Conservation (phyloP, 2,797 vertebrate genomes). For the Cryptoblepharus egeriae region DNA sequence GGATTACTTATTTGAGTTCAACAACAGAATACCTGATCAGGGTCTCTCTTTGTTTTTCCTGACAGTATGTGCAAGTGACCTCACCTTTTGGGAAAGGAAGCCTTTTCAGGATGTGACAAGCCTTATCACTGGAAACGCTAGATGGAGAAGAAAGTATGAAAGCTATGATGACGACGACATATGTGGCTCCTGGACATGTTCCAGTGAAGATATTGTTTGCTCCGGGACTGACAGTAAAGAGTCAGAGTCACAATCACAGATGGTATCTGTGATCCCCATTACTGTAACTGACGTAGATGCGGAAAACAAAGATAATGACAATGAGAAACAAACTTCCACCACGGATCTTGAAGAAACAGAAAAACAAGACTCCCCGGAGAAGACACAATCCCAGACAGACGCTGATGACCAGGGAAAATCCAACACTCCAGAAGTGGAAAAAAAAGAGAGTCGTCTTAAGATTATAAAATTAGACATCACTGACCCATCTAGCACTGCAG, state of each 20-base stretch:
- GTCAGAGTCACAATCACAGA: too few species aligned
- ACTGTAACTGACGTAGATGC: neutral
- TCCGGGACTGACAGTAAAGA: rapidly evolving
- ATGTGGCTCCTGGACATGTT: neutral
- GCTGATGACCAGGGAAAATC: neutral
- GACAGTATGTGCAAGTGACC: neutral
- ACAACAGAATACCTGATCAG: neutral
- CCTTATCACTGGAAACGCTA: constrained; percentile 2
- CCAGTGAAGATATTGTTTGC: neutral
- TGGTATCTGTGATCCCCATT: neutral
- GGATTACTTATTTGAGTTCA: neutral
- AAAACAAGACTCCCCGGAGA: neutral
- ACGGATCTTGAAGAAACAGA: neutral
- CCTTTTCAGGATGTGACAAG: constrained; percentile 19
- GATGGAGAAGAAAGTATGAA: constrained; percentile 20
- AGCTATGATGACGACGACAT: neutral
- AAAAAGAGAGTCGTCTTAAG: neutral
- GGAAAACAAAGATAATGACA: neutral
- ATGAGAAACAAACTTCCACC: neutral
- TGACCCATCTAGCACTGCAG: neutral
- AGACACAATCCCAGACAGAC: neutral
- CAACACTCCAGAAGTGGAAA: neutral
- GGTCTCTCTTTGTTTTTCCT: neutral
- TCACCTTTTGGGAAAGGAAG: neutral
- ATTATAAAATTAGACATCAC: neutral